phyloP scores from a whole-genome alignment of 1,140 invertebrate genomes.

The Nilaparvata lugens region DNA sequence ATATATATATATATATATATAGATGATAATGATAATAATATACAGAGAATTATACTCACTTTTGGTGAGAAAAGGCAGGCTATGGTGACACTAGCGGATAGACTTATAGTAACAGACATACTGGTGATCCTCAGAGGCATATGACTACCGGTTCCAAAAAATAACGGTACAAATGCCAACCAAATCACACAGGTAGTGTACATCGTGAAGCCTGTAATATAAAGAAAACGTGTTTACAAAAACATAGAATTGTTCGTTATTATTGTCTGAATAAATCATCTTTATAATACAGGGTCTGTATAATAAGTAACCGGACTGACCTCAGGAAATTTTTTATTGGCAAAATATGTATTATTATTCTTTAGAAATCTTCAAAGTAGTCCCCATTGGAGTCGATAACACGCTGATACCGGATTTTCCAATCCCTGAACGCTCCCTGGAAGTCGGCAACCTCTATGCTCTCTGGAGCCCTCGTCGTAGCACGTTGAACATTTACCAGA shows the following conservation, averaged over 20 bases:
- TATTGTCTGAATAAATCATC: neutral
- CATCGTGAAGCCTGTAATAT: conserved; percentile 52
- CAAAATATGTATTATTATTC: no score
- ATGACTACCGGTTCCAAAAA: conserved; percentile 57
- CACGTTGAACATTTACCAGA: no score
- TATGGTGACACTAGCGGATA: conserved; percentile 66
- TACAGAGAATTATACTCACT: conserved; percentile 53
- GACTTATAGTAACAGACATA: conserved; percentile 66
- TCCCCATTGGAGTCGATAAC: no score
- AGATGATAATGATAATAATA: no score
- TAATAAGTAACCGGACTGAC: no score
- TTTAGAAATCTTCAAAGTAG: no score
- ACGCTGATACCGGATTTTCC: no score
- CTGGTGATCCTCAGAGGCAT: conserved; percentile 65
- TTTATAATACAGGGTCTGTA: neutral
- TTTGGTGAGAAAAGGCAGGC: conserved; percentile 71
- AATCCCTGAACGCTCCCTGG: no score
- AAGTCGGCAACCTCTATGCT: no score
- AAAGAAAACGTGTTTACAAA: no score
- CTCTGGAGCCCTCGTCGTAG: neutral
- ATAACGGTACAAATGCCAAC: conserved; percentile 62
- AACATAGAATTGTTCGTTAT: neutral
- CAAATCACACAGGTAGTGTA: conserved; percentile 68
- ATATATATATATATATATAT: no score
- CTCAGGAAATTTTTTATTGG: no score